phyloP scores from a whole-genome alignment of 1,140 invertebrate genomes.

The Ceratosolen fusciceps region DNA sequence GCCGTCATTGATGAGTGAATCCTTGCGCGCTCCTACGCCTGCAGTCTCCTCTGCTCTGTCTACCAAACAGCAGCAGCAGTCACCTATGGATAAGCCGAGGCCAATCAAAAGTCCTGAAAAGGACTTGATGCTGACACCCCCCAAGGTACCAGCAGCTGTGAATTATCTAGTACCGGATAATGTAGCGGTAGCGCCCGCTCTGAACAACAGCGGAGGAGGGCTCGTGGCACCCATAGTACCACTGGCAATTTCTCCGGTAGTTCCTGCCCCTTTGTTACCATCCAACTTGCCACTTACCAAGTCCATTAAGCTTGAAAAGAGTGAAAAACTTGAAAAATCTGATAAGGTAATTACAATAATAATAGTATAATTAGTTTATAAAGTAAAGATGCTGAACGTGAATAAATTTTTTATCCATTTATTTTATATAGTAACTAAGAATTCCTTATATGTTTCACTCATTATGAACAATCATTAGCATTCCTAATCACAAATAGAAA shows the following conservation, averaged over 20 bases:
- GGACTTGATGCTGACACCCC: not conserved
- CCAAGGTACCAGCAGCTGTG: not conserved
- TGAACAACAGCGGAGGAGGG: not conserved
- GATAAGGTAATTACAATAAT: constrained; percentile 20
- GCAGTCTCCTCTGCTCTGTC: not conserved
- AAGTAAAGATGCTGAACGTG: too few species aligned
- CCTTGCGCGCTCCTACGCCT: not conserved
- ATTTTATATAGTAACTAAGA: too few species aligned
- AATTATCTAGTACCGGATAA: not conserved
- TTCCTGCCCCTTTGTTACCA: constrained; percentile 44
- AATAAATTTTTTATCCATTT: too few species aligned
- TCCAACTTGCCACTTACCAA: not conserved
- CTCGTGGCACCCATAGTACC: constrained; percentile 48
- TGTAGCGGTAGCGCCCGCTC: not conserved
- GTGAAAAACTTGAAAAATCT: constrained; percentile 61
- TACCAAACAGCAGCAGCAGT: constrained; percentile 18
- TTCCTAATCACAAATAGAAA: too few species aligned
- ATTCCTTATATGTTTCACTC: too few species aligned
- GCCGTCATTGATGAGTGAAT: constrained; percentile 13
- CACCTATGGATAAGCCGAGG: not conserved
- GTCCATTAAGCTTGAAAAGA: constrained; percentile 58
- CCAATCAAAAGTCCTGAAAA: constrained; percentile 5
- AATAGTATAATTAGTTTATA: too few species aligned
- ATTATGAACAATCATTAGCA: too few species aligned
- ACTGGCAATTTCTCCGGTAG: constrained; percentile 37